Percentiles rank a stretch among this genome's conserved stretches.
Evolutionary conservation across 2,888 invertebrate genomes (phyloP).

Genomic region (Agrochola lychnidis): DNA sequence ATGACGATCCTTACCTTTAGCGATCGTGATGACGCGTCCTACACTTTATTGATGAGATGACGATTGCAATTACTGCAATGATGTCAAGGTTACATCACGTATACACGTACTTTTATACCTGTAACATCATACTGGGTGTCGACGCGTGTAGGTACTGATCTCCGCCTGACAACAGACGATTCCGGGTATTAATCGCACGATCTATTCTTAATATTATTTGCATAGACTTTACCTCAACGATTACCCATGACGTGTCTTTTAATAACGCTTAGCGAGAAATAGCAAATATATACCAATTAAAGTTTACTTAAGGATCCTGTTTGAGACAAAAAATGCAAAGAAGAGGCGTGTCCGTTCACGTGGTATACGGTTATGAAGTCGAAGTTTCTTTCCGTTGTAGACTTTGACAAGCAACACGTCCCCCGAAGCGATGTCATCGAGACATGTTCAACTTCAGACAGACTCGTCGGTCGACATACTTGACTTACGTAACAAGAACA

Average conservation of each 20-base stretch:
- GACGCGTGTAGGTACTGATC: conserved; percentile 2
- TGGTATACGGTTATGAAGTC: conserved; percentile 28
- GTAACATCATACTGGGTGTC: conserved; percentile 22
- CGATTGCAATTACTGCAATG: conserved; percentile 77
- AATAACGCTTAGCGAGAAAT: conserved; percentile 45
- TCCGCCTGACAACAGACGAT: conserved; percentile 71
- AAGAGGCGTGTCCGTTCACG: conserved; percentile 11
- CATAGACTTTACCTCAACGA: conserved; percentile 64
- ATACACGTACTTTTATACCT: conserved; percentile 5
- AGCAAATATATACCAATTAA: conserved; percentile 56
- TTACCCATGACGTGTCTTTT: conserved; percentile 64
- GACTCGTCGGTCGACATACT: conserved; percentile 62
- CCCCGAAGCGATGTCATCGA: conserved; percentile 51
- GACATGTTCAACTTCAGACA: conserved; percentile 40
- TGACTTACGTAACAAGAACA: conserved; percentile 76
- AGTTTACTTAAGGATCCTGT: conserved; percentile 38
- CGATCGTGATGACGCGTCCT: conserved; percentile 76
- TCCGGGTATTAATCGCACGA: conserved; percentile 79
- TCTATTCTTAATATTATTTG: conserved; percentile 71
- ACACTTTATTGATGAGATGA: conserved; percentile 78
- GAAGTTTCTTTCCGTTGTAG: conserved; percentile 37
- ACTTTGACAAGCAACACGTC: conserved; percentile 8
- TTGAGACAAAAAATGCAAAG: conserved; percentile 20
- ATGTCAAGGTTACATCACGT: conserved; percentile 81
- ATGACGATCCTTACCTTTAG: conserved; percentile 74